Base-by-base conservation (phyloP, 1,140 invertebrate genomes). In the Matsumurasca onukii region DNA sequence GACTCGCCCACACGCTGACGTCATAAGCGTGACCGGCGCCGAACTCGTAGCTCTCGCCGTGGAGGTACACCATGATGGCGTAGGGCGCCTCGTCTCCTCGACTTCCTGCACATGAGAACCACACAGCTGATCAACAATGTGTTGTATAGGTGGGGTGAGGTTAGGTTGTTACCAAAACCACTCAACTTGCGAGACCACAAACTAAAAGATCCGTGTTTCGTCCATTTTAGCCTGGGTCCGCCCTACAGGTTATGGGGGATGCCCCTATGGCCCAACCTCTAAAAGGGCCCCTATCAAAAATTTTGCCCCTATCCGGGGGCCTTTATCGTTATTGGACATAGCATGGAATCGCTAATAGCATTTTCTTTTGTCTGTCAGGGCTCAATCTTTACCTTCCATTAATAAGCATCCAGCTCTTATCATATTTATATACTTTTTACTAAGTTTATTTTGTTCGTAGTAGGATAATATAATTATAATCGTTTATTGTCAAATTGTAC, bases 1-100 rank as follows among this genome's bases (percentile, higher is more conserved):
- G 90, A 73, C 91, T 91, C 30, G 92, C 91, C 29, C 95, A 83
- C n/a, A 93, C 90, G 72, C 90, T 90, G 68, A 92, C 92, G 78
- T 95, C 93, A 78, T 94, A 91, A 61, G 89, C 84, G 82, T 92
- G 93, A 66, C 91, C 91, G 9, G 90, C 89, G 73, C 92, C 92
- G 86, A 90, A 92, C 78, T 91, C 90, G 83, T 90, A 93, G 71
- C 90, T 91, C 76, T 92, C 90, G 51, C 91, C 93, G 79, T 94
- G 92, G 49, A 92, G 82, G 83, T 91, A 92, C 70, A 94, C 89
- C 81, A 94, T 84, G 62, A 91, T 88, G 76, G 90, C 88, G 80
- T 91, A 90, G 12, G 89, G 89, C 70, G 89, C 89, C 76, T 91
- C 89, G 70, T 89, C 78, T 76, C 89, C 90, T 75, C 88, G 83